Conservation (phyloP, 2,113 vertebrate species). For the Nerophis lumbriciformis region DNA sequence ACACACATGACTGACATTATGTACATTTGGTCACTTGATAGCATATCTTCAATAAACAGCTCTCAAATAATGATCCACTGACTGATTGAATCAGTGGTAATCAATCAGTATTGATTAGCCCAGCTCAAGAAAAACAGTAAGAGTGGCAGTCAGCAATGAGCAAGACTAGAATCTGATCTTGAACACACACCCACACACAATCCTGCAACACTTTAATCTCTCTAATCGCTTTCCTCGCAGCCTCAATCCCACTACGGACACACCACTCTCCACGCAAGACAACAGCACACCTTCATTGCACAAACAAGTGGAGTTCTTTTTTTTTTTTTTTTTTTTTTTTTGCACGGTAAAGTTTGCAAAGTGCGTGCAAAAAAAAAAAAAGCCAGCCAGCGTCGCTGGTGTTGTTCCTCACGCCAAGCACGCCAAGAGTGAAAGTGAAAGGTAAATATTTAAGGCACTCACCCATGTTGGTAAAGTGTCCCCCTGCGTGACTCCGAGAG, state of each 20-base stretch:
- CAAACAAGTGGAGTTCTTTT: too few species aligned
- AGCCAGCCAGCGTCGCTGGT: too few species aligned
- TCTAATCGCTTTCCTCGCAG: conserved; percentile 63
- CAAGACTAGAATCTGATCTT: conserved; percentile 4
- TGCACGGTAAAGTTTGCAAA: background rate
- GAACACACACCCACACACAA: conserved; percentile 17
- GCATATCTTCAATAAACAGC: too few species aligned
- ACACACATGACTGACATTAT: too few species aligned
- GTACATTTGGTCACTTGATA: too few species aligned
- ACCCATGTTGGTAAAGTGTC: conserved; percentile 57
- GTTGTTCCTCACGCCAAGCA: background rate
- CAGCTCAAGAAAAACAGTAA: background rate
- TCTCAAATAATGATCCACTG: too few species aligned
- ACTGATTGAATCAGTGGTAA: too few species aligned
- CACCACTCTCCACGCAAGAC: background rate
- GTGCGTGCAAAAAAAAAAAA: background rate
- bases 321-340: too few species aligned
- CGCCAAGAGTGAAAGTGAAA: background rate
- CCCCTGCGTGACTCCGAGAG: conserved; percentile 31
- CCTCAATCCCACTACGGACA: conserved; percentile 16
- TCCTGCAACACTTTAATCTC: conserved; percentile 63
- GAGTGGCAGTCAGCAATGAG: conserved; percentile 18
- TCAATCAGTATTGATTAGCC: too few species aligned
- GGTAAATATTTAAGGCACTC: conserved; percentile 10
- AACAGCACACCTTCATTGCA: background rate